Base-by-base conservation (phyloP, 2,888 invertebrate species). In the Teleogryllus oceanicus region DNA sequence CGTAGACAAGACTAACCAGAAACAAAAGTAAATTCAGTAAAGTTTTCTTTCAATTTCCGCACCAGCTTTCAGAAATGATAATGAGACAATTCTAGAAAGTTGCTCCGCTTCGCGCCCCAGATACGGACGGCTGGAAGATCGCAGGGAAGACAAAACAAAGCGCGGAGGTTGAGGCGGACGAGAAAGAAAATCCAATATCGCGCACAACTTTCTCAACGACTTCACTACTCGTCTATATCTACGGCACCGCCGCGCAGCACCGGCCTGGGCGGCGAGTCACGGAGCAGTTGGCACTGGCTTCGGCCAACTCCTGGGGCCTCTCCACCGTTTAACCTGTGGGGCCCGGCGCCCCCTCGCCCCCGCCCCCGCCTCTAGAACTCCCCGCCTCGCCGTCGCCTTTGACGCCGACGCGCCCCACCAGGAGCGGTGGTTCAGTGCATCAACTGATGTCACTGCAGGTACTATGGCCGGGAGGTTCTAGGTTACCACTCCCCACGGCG, bases 41-140 rank as follows among this genome's bases (percentile, higher is more conserved):
- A 62, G 16, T 62, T 62, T n/a, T 13, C 62, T 62, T 62, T 62
- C 62, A 62, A 62, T 62, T 18, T 13, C 62, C 62, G 13, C 62
- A n/a, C n/a, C 62, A 62, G 62, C n/a, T n/a, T n/a, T n/a, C 13
- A 62, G 62, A 62, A 62, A 18, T 62, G 62, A 62, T 62, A 62
- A 62, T 62, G 62, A 62, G 62, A n/a, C 62, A n/a, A 62, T 62
- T 62, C n/a, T n/a, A n/a, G 62, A 62, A 62, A 62, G 62, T 62
- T 62, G 8, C 16, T 62, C n/a, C 62, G 62, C 62, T 8, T 62
- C 62, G 62, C 62, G 62, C 62, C 62, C 62, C n/a, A 62, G 62
- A 62, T 62, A 13, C 62, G n/a, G 62, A 62, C 13, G n/a, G 16
- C 16, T 62, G 62, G 62, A 11, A n/a, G 62, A n/a, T 37, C 16